phyloP scores from a whole-genome alignment of 2,113 vertebrate genomes.

The Scolopax mira region DNA sequence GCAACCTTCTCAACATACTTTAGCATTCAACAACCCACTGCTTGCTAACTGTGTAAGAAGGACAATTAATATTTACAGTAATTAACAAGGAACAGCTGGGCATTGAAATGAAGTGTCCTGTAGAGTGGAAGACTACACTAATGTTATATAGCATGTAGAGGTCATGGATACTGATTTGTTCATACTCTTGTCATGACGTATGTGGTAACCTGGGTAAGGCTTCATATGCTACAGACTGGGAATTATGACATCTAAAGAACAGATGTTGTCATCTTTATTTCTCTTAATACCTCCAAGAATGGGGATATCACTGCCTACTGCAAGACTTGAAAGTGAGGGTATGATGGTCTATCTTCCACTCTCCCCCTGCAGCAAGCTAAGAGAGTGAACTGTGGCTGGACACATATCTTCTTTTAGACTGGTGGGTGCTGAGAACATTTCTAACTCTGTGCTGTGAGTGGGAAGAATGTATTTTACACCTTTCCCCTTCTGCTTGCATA shows the following conservation, averaged over 20 bases:
- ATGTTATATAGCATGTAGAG: not conserved
- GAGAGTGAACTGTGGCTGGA: not conserved
- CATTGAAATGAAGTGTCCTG: not conserved
- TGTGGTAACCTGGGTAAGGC: not conserved
- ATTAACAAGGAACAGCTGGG: not conserved
- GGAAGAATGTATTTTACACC: slow-evolving; percentile 7
- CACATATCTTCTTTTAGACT: not conserved
- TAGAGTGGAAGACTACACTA: not conserved
- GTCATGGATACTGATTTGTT: not conserved
- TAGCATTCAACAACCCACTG: not conserved
- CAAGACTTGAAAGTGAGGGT: not conserved
- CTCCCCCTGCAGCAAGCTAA: not conserved
- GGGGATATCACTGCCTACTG: not conserved
- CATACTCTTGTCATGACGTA: not conserved
- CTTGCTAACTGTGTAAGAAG: not conserved
- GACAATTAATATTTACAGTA: not conserved
- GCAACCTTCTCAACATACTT: not conserved
- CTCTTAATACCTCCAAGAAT: not conserved
- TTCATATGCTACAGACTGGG: not conserved
- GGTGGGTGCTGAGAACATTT: not conserved
- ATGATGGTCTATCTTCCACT: not conserved
- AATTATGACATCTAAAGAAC: not conserved
- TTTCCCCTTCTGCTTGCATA: not conserved
- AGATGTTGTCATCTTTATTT: not conserved
- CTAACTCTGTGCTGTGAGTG: not conserved